Evolutionary conservation across 2,888 invertebrate species (phyloP).

Genomic region (Ectropis crepuscularia): DNA sequence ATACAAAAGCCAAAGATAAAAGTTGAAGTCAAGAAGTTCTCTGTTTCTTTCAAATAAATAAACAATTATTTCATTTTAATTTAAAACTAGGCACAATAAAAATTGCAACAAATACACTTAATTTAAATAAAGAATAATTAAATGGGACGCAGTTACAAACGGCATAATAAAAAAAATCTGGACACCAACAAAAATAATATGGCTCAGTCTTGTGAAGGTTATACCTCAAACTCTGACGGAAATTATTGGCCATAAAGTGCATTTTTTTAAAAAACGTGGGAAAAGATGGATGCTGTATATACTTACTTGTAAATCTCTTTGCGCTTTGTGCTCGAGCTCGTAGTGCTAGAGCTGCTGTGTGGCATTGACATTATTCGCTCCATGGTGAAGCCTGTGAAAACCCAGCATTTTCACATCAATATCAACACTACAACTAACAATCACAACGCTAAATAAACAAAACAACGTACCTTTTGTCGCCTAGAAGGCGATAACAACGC

Average conservation of each 20-base stretch:
- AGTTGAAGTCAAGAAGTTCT: too few species aligned
- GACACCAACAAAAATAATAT: not conserved
- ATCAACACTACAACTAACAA: not conserved
- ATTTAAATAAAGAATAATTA: too few species aligned
- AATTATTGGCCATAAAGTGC: not conserved
- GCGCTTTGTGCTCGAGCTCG: slow-evolving; percentile 79
- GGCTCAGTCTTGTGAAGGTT: not conserved
- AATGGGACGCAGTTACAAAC: too few species aligned
- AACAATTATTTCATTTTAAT: too few species aligned
- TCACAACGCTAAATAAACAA: too few species aligned
- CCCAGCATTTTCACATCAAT: not conserved
- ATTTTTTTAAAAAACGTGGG: not conserved
- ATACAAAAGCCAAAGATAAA: too few species aligned
- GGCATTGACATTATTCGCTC: slow-evolving; percentile 75
- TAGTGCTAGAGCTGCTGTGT: slow-evolving; percentile 80
- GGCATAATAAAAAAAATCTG: not conserved
- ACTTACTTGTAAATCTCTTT: slow-evolving; percentile 83
- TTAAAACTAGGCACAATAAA: too few species aligned
- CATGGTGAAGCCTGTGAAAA: slow-evolving; percentile 27
- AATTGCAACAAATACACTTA: too few species aligned
- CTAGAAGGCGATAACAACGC: slow-evolving; percentile 8
- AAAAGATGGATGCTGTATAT: slow-evolving; percentile 3
- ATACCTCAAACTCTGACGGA: not conserved
- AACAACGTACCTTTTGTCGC: slow-evolving; percentile 22
- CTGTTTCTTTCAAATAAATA: too few species aligned